phyloP scores from a whole-genome alignment of 2,113 vertebrate genomes.

The Prolemur simus region DNA sequence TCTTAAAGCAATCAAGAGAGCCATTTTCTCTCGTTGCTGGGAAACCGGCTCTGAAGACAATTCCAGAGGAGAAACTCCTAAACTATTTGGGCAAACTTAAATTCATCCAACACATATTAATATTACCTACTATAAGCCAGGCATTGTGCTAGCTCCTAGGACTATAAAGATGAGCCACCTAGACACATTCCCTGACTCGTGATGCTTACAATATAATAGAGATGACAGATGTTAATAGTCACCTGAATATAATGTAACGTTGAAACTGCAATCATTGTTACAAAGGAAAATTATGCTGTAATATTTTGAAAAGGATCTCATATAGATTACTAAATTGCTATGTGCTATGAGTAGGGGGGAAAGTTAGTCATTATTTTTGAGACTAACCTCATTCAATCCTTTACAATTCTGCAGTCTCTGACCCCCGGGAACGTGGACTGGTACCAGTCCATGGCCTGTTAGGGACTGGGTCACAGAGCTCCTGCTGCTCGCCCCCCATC shows the following conservation, averaged over 20 bases:
- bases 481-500: no score
- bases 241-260: not conserved
- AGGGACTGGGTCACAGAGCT: no score
- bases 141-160: not conserved
- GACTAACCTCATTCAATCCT: not conserved
- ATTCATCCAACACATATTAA: not conserved
- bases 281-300: not conserved
- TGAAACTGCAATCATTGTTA: not conserved
- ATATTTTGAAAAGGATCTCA: not conserved
- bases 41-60: not conserved
- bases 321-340: not conserved
- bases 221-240: not conserved
- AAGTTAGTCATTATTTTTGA: not conserved
- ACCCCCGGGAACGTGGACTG: no score
- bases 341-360: not conserved
- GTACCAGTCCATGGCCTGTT: no score
- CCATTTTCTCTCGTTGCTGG: not conserved
- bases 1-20: not conserved
- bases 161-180: not conserved
- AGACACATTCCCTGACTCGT: not conserved
- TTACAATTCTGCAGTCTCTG: not conserved
- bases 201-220: not conserved
- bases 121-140: not conserved
- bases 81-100: not conserved
- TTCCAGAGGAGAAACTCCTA: not conserved